phyloP scores from a whole-genome alignment of 2,797 vertebrate species.

The Aphelocoma californica region DNA sequence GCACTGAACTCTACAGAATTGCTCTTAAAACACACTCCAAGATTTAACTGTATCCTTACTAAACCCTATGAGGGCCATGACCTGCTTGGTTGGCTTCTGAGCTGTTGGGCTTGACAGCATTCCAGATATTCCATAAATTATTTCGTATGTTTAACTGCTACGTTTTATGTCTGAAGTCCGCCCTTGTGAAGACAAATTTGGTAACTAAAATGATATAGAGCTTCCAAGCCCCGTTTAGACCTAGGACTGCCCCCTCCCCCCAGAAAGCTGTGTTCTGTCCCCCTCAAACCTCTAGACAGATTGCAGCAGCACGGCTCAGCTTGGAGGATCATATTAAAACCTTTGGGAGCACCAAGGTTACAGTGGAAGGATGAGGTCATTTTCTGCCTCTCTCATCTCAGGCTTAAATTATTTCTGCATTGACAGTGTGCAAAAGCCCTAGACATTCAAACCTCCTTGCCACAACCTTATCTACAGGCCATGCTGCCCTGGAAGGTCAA shows the following conservation, averaged over 20 bases:
- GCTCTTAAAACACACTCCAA: neutral
- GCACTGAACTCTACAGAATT: neutral
- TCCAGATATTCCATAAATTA: neutral
- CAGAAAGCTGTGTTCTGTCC: neutral
- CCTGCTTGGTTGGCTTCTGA: neutral
- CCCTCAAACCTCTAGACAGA: neutral
- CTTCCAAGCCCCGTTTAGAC: neutral
- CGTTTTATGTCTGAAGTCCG: neutral
- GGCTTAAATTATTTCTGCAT: conserved; percentile 10
- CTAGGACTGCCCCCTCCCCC: neutral
- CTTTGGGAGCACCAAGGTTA: conserved; percentile 42
- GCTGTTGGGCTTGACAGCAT: neutral
- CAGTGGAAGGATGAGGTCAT: conserved; percentile 34
- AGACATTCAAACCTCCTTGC: neutral
- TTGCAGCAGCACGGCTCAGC: neutral
- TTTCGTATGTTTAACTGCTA: neutral
- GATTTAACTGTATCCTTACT: neutral
- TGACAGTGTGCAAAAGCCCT: neutral
- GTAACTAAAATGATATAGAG: neutral
- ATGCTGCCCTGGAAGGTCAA: neutral
- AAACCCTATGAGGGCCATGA: neutral
- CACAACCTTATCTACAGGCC: neutral
- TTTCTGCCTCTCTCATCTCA: conserved; percentile 28
- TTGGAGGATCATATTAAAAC: conserved; percentile 35
- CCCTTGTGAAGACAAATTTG: neutral